Conservation (phyloP, 2,797 vertebrate genomes). For the Cygnus olor region DNA sequence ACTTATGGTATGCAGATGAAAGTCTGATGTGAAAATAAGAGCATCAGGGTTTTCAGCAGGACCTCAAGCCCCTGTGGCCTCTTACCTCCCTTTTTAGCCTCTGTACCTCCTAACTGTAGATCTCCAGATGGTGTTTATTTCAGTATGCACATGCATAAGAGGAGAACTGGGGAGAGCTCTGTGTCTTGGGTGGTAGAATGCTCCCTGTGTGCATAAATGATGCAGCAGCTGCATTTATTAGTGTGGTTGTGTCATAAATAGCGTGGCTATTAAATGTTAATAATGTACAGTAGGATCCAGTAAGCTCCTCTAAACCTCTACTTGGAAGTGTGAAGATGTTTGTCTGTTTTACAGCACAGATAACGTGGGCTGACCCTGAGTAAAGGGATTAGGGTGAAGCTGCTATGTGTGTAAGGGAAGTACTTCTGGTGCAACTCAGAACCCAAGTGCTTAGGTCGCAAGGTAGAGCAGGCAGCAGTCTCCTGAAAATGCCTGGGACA, state of each 20-base stretch:
- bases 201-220: neutral
- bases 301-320: neutral
- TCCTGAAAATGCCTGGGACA: neutral
- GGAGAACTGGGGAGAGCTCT: neutral
- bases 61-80: neutral
- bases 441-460: neutral
- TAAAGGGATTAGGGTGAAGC: neutral
- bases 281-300: neutral
- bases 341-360: neutral
- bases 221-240: neutral
- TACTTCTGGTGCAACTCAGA: neutral
- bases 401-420: neutral
- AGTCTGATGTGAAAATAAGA: neutral
- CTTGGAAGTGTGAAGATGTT: neutral
- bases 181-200: neutral
- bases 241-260: neutral
- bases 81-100: neutral
- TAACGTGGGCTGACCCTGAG: neutral
- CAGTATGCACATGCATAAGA: neutral
- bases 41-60: neutral
- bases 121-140: constrained; percentile 25
- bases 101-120: neutral
- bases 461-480: neutral
- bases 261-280: neutral
- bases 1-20: neutral